A percentile compares a stretch with the other conserved stretches of the same genome.
These are phyloP conservation scores for Hippopotamus amphibius DNA, from an alignment of 2,113 vertebrate genomes.

Conservation along the genomic window DNA sequence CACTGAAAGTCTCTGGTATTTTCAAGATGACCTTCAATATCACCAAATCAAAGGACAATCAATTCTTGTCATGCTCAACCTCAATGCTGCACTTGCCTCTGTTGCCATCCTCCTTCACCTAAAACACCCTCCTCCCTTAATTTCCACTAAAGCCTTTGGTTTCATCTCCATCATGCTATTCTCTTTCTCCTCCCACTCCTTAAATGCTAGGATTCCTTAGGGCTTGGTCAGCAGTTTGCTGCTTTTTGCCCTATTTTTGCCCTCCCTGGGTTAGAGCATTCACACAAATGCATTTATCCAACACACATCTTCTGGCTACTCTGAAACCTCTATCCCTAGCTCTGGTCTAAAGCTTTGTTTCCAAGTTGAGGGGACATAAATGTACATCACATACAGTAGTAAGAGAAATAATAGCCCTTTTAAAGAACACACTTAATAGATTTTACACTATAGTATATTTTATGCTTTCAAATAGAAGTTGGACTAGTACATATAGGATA, in stretches of 20 bases:
- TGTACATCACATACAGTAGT: neutral
- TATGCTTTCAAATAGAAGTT: constrained; percentile 56
- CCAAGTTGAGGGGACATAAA: constrained; percentile 54
- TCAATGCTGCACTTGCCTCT: neutral
- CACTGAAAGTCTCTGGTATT: neutral
- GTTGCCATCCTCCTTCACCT: neutral
- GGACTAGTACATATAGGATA: constrained; percentile 10
- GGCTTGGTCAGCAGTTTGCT: neutral
- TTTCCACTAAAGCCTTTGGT: neutral
- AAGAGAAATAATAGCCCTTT: constrained; percentile 65
- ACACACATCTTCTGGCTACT: neutral
- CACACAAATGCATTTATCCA: neutral
- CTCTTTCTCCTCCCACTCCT: neutral
- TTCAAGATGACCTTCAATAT: neutral
- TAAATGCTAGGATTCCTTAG: neutral
- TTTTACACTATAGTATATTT: constrained; percentile 40
- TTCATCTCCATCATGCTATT: neutral
- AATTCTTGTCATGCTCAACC: neutral
- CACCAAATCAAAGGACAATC: neutral
- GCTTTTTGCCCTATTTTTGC: neutral
- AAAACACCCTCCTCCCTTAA: neutral
- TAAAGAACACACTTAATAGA: constrained; percentile 66
- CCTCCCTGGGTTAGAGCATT: neutral
- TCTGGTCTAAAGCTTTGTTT: constrained; percentile 16
- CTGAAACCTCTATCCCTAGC: neutral